phyloP scores from a whole-genome alignment of 2,888 invertebrate species.

The Erpobdella octoculata region DNA sequence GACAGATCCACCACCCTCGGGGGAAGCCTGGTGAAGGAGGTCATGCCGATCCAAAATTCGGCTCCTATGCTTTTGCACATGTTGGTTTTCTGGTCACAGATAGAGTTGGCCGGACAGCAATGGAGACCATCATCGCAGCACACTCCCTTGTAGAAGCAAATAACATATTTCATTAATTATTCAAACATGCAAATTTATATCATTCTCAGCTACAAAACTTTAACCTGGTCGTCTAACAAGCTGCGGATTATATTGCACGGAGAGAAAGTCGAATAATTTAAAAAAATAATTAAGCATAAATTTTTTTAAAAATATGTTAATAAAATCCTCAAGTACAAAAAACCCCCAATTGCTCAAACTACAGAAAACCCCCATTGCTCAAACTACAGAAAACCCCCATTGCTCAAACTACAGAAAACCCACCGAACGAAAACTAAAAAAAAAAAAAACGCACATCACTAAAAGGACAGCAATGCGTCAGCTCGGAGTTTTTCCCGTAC shows the following conservation, averaged over 20 bases:
- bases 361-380: no score
- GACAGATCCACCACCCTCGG: no score
- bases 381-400: no score
- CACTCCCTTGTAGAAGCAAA: neutral
- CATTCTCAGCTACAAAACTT: neutral
- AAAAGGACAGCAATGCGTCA: conserved; percentile 5
- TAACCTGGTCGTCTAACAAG: no score
- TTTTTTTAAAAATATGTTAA: no score
- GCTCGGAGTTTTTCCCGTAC: neutral
- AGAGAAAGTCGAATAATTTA: no score
- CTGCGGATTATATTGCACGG: no score
- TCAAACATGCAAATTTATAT: neutral
- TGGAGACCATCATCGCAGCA: conserved; percentile 4
- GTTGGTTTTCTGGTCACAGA: neutral
- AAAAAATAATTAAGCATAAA: neutral
- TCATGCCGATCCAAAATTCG: conserved; percentile 2
- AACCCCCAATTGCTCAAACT: no score
- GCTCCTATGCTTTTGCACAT: conserved; percentile 5
- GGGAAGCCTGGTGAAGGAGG: neutral
- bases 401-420: no score
- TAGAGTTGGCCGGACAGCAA: conserved; percentile 15
- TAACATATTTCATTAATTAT: neutral
- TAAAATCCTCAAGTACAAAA: no score
- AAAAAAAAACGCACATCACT: neutral
- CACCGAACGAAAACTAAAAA: neutral